These are phyloP conservation scores for Bucco capensis DNA, from an alignment of 2,113 vertebrate genomes.

Conservation along the genomic window DNA sequence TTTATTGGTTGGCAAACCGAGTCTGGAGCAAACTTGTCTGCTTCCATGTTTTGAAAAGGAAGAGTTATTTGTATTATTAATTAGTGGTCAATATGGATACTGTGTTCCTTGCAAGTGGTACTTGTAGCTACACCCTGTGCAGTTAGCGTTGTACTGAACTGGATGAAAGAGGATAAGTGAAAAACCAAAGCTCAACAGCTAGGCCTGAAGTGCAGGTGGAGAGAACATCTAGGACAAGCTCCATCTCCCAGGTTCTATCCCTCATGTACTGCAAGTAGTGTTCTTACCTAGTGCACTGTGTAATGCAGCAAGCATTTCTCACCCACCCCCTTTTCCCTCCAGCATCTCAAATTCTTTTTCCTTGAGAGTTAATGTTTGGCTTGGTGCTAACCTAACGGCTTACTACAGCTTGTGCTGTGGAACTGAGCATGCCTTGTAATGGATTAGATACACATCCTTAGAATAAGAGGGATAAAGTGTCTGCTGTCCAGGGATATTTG, in stretches of 20 bases:
- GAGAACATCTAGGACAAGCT: background rate
- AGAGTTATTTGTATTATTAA: background rate
- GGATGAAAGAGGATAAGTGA: background rate
- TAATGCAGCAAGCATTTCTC: background rate
- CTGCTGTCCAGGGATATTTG: constrained; percentile 3
- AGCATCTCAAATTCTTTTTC: background rate
- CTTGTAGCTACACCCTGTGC: background rate
- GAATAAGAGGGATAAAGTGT: background rate
- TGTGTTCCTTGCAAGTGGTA: background rate
- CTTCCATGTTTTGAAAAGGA: background rate
- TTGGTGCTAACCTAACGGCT: constrained; percentile 14
- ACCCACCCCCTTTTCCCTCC: background rate
- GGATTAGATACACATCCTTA: background rate
- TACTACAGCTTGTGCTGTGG: background rate
- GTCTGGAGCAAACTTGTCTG: background rate
- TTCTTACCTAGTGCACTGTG: background rate
- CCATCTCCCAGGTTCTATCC: background rate
- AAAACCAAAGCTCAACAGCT: background rate
- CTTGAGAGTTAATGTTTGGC: background rate
- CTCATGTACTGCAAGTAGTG: background rate
- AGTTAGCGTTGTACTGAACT: background rate
- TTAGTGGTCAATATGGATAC: background rate
- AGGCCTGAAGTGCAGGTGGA: background rate
- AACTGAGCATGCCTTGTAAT: background rate
- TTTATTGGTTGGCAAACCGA: background rate